phyloP scores from a whole-genome alignment of 92 coral and sea anemone genomes.

The Paramuricea clavata region DNA sequence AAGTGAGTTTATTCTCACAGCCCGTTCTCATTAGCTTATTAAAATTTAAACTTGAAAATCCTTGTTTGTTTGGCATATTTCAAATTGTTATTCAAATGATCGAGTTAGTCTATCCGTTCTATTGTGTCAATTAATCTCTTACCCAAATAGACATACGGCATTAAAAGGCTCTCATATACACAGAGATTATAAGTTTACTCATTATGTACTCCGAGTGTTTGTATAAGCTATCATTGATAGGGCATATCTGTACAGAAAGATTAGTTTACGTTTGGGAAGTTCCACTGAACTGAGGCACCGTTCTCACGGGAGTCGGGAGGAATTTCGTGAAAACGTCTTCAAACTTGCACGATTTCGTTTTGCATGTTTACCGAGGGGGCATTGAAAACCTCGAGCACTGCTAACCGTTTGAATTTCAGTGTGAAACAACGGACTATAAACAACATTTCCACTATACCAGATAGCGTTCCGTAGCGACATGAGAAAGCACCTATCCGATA shows the following conservation, averaged over 20 bases:
- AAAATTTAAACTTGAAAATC: conserved; percentile 26
- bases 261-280: too few relatives aligned
- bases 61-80: conserved; percentile 24
- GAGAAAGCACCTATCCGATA: too few relatives aligned
- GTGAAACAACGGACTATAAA: too few relatives aligned
- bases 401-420: too few relatives aligned
- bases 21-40: conserved; percentile 30
- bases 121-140: conserved; percentile 15
- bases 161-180: neutral
- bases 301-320: too few relatives aligned
- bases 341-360: too few relatives aligned
- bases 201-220: conserved; percentile 23
- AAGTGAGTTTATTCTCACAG: conserved; percentile 4
- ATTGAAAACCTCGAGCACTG: too few relatives aligned
- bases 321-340: too few relatives aligned
- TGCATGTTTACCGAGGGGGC: too few relatives aligned
- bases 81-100: conserved; percentile 5
- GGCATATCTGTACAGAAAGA: neutral
- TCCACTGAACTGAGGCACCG: too few relatives aligned
- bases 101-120: neutral
- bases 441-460: too few relatives aligned
- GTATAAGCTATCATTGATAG: conserved; percentile 7
- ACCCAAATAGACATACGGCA: neutral
- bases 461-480: too few relatives aligned
- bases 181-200: neutral